A percentile compares a stretch with the other conserved stretches of the same genome.
Evolutionary conservation across 2,888 invertebrate species (phyloP).

Genomic region (Orthosia gothica): DNA sequence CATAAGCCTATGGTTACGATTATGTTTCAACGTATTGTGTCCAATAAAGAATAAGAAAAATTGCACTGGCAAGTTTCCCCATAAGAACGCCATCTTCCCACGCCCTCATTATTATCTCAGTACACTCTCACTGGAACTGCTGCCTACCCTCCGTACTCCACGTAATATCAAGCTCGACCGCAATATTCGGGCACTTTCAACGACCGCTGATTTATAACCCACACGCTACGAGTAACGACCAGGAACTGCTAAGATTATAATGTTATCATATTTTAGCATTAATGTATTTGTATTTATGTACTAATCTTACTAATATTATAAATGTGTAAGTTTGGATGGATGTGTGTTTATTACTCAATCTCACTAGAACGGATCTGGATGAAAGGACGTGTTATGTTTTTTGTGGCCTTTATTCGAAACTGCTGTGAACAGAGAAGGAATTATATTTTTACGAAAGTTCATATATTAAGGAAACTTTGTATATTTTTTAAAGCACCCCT

Average conservation of each 20-base stretch:
- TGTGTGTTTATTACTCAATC: no score
- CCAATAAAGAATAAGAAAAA: background rate
- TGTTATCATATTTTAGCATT: slow-evolving; percentile 30
- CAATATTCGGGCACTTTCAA: slow-evolving; percentile 74
- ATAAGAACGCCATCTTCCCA: slow-evolving; percentile 4
- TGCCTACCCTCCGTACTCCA: slow-evolving; percentile 37
- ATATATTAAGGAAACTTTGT: no score
- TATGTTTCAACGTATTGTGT: no score
- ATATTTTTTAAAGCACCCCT: no score
- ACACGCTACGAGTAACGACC: slow-evolving; percentile 56
- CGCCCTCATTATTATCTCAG: slow-evolving; percentile 33
- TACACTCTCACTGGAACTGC: slow-evolving; percentile 22
- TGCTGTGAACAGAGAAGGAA: no score
- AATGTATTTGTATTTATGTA: slow-evolving; percentile 11
- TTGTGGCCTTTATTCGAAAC: no score
- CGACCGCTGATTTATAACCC: slow-evolving; percentile 72
- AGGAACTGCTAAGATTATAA: slow-evolving; percentile 48
- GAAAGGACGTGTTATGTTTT: no score
- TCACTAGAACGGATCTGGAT: no score
- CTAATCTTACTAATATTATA: background rate
- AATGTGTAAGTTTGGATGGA: no score
- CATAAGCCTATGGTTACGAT: background rate
- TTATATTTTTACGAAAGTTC: no score
- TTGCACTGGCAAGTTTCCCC: background rate
- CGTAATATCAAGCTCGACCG: slow-evolving; percentile 62